phyloP scores from a whole-genome alignment of 1,140 invertebrate species.

The Drosophila nikananu region DNA sequence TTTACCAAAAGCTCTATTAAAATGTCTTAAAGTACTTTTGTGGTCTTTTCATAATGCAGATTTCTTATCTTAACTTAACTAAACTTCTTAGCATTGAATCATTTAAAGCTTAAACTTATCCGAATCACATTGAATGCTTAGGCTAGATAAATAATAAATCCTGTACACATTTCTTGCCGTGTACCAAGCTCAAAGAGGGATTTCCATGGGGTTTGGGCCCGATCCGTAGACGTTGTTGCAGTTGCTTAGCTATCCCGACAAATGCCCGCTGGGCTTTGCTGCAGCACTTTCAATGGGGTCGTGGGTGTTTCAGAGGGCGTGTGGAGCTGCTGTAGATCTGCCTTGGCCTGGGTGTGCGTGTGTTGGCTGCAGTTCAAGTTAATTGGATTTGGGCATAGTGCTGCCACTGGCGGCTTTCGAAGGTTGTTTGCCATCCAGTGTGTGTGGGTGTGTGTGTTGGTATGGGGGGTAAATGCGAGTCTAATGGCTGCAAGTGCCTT shows the following conservation, averaged over 20 bases:
- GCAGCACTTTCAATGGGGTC: slow-evolving; percentile 36
- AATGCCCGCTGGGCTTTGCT: slow-evolving; percentile 45
- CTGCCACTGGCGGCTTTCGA: slow-evolving; percentile 67
- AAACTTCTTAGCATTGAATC: neutral
- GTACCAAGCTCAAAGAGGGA: slow-evolving; percentile 16
- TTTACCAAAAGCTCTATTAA: neutral
- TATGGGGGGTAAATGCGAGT: slow-evolving; percentile 50
- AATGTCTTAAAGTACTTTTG: too few species aligned
- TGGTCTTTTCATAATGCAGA: too few species aligned
- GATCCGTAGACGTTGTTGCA: slow-evolving; percentile 40
- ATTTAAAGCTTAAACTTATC: neutral
- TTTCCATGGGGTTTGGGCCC: slow-evolving; percentile 29
- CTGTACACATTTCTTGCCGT: neutral
- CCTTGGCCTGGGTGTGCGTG: slow-evolving; percentile 13
- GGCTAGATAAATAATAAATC: neutral
- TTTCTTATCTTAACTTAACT: too few species aligned
- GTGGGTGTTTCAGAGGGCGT: slow-evolving; percentile 10
- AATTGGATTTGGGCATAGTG: slow-evolving; percentile 80
- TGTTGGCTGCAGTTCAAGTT: slow-evolving; percentile 74
- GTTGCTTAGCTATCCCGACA: slow-evolving; percentile 53
- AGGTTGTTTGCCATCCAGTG: slow-evolving; percentile 31
- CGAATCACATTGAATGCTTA: neutral
- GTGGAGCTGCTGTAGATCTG: slow-evolving; percentile 2
- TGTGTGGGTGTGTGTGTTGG: slow-evolving; percentile 6
- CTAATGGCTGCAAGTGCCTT: slow-evolving; percentile 62